Base-by-base conservation (phyloP, 1,140 invertebrate species). In the Bombus waltoni region DNA sequence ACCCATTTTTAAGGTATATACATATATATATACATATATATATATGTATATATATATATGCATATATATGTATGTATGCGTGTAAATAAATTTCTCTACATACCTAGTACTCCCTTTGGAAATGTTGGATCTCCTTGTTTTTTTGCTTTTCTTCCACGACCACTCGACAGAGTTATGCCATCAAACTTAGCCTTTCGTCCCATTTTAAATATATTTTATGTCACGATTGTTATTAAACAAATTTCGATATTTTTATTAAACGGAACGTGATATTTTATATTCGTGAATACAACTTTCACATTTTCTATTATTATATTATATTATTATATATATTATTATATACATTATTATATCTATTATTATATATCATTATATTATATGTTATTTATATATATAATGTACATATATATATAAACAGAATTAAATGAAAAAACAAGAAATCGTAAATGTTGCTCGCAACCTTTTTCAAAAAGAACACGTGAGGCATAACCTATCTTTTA, bases 171-270 rank as follows among this genome's bases (percentile, higher is more conserved):
- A 5, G 82, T 75, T 76, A 96, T 96, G 87, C 96, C 96, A 62
- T 96, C 96, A 93, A 97, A 98, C 91, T 98, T 97, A 44, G 97
- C 98, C 96, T 98, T 98, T 66, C 98, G 96, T 83, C 98, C 98
- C 98, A 99, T 99, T 89, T 59, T 70, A 22, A 35, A 35, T 57
- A 22, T 44, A 42, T 28, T 72, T 32, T 81, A 15, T 10, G 10
- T 6, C 13, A 9, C 2, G 15, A 40, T 40, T 40, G 25, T 15
- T 40, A 38, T 10, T n/a, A 18, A 80, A 53, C 25, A 8, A 18
- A 2, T 8, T 10, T 2, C 3, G 8, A 72, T 42, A n/a, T n/a
- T 72, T 32, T 15, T 44, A 44, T 66, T 32, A 80, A 70, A 22
- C 4, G 11, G 70, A 22, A n/a, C 44, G 25, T n/a, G 28, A n/a